Percentiles rank a stretch among this genome's conserved stretches.
phyloP scores from a whole-genome alignment of 92 coral and sea anemone species.

The Ricordea florida region DNA sequence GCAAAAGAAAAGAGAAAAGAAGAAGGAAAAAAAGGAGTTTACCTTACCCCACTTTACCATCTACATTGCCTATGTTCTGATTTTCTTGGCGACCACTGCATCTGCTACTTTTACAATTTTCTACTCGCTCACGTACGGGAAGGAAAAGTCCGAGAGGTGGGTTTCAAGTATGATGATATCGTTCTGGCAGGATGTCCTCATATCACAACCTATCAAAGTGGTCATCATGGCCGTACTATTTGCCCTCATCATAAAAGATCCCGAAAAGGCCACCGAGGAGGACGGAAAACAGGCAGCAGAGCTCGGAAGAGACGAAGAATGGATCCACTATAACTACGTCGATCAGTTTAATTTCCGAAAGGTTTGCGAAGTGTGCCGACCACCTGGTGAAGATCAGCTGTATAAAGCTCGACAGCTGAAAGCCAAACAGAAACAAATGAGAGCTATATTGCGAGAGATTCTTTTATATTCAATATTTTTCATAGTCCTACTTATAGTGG shows the following conservation, averaged over 20 bases:
- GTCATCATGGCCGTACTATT: conserved; percentile 71
- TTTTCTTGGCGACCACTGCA: conserved; percentile 55
- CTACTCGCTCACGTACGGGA: conserved; percentile 81
- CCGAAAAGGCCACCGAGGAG: conserved; percentile 67
- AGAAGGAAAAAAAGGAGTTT: conserved; percentile 51
- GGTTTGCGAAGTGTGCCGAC: conserved; percentile 52
- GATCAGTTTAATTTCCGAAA: conserved; percentile 2
- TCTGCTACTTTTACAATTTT: conserved; percentile 73
- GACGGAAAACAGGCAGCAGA: conserved; percentile 32
- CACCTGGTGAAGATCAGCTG: conserved; percentile 70
- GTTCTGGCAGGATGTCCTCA: conserved; percentile 85
- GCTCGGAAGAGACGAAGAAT: conserved; percentile 58
- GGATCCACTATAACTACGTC: conserved; percentile 53
- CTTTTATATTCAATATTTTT: conserved; percentile 60
- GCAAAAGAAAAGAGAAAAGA: conserved; percentile 36
- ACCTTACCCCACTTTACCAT: conserved; percentile 72
- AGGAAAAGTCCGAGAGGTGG: conserved; percentile 85
- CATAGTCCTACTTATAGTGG: conserved; percentile 52
- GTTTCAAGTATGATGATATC: conserved; percentile 83
- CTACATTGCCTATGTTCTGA: conserved; percentile 77
- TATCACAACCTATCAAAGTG: conserved; percentile 91
- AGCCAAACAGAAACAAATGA: conserved; percentile 79
- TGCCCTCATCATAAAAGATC: conserved; percentile 87
- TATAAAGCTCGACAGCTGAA: conserved; percentile 58
- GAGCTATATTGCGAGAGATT: conserved; percentile 67